Conservation (phyloP, 1,140 invertebrate species). For the Probaryconus sp. region DNA sequence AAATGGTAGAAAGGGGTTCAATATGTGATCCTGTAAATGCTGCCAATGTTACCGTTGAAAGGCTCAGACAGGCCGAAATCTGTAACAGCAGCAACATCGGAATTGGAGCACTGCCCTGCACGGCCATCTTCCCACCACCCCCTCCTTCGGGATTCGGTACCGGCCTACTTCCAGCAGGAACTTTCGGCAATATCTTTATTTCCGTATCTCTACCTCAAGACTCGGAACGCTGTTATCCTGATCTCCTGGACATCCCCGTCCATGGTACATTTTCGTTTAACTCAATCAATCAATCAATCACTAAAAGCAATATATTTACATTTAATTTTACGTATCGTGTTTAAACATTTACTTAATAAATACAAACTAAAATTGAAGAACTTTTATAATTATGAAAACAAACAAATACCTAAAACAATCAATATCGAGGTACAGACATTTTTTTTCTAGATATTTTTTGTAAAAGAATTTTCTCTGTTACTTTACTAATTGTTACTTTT, state of each 20-base stretch:
- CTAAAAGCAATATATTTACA: background rate
- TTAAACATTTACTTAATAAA: no score
- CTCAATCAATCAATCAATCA: no score
- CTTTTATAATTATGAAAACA: no score
- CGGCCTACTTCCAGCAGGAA: conserved; percentile 80
- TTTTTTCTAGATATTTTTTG: background rate
- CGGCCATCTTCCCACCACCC: conserved; percentile 81
- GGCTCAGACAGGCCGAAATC: conserved; percentile 78
- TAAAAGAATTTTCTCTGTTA: no score
- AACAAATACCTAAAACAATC: no score
- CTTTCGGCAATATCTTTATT: conserved; percentile 86
- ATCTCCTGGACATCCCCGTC: conserved; percentile 84
- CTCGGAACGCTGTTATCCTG: conserved; percentile 83
- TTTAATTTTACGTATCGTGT: background rate
- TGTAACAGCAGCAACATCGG: conserved; percentile 52
- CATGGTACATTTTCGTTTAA: conserved; percentile 48
- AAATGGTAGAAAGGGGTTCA: conserved; percentile 78
- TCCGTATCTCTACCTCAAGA: conserved; percentile 86
- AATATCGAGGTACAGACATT: no score
- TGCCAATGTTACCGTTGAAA: conserved; percentile 88
- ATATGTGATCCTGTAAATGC: conserved; percentile 74
- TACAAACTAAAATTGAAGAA: no score
- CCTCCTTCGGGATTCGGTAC: conserved; percentile 83
- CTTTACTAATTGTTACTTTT: no score
- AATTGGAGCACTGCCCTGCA: conserved; percentile 65